Evolutionary conservation across 1,140 invertebrate genomes (phyloP), one percentile per base, ranked within the genome.

Genomic region (Drosophila rhopaloa): DNA sequence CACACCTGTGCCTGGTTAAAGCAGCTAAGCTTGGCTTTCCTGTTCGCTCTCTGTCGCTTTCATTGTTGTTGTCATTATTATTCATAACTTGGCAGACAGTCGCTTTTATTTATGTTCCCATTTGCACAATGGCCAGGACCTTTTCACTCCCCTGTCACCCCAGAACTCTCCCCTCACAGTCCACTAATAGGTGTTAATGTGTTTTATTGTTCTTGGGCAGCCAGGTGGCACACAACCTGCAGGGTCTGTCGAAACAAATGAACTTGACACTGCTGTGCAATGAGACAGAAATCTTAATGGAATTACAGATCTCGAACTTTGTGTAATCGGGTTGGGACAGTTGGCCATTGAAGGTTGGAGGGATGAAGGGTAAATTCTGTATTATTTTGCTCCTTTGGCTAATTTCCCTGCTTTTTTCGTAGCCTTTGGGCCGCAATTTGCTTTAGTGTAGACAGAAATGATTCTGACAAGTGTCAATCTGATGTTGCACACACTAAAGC

Each of bases 21-120:
- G 43, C 65, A 71, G 67, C 70, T 71, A 41, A 48, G 65, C 51
- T 50, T 43, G 40, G 65, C 46, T 66, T 24, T 60, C 55, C 32
- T 66, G 41, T 35, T 41, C 63, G 19, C 29, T 16, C 51, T 19
- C 19, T 8, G 37, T 10, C 11, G 27, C 57, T 38, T 40, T 10
- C 38, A 41, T 60, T 79, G 62, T 82, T 79, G 79, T 74, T 86
- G 74, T 66, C 60, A 81, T 89, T 79, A 86, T 86, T 86, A 89
- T 86, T 86, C 84, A 86, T 86, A 86, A 86, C 84, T 89, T 83
- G 84, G 76, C 84, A 88, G 84, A 89, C 79, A 86, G 57, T 56
- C 53, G 65, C 67, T 77, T 83, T 83, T 88, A 86, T 86, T 86
- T 86, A 88, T 88, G 79, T 66, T 77, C 46, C 67, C 83, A 88